Percentiles rank a stretch among this genome's conserved stretches.
Evolutionary conservation across 2,888 invertebrate genomes (phyloP).

Genomic region (Schrankia costaestrigalis): DNA sequence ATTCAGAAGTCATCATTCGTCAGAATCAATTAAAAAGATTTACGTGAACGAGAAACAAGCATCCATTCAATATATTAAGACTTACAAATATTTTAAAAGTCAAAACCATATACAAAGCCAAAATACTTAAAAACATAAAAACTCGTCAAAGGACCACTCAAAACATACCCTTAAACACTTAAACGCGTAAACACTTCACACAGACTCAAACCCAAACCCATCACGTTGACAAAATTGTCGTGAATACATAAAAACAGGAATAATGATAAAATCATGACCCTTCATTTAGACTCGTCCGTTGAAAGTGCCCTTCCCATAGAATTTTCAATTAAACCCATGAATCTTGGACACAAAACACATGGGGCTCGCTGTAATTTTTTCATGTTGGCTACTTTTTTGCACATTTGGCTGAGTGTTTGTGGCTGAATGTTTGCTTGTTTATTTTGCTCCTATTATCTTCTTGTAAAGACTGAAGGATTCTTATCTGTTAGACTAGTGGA

Average conservation of each 20-base stretch:
- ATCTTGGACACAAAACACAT: slow-evolving; percentile 27
- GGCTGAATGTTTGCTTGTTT: slow-evolving; percentile 2
- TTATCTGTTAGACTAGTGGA: too few species aligned
- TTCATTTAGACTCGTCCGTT: slow-evolving; percentile 8
- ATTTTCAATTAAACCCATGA: slow-evolving; percentile 37
- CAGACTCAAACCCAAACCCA: not conserved
- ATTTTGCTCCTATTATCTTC: too few species aligned
- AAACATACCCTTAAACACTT: too few species aligned
- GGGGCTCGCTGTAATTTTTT: slow-evolving; percentile 18
- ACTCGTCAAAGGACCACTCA: too few species aligned
- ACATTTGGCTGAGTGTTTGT: not conserved
- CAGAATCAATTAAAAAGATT: too few species aligned
- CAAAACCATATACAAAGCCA: too few species aligned
- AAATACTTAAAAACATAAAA: too few species aligned
- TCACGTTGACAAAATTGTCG: not conserved
- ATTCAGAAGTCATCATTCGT: too few species aligned
- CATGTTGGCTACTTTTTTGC: not conserved
- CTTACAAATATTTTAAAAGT: too few species aligned
- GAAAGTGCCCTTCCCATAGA: slow-evolving; percentile 21
- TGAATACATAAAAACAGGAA: slow-evolving; percentile 10
- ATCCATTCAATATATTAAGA: too few species aligned
- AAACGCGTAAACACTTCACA: not conserved
- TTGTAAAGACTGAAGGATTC: too few species aligned
- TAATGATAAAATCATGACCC: slow-evolving; percentile 11
- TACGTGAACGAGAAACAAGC: too few species aligned